Base-by-base conservation (phyloP, 2,113 vertebrate species). In the Bubo scandiacus region DNA sequence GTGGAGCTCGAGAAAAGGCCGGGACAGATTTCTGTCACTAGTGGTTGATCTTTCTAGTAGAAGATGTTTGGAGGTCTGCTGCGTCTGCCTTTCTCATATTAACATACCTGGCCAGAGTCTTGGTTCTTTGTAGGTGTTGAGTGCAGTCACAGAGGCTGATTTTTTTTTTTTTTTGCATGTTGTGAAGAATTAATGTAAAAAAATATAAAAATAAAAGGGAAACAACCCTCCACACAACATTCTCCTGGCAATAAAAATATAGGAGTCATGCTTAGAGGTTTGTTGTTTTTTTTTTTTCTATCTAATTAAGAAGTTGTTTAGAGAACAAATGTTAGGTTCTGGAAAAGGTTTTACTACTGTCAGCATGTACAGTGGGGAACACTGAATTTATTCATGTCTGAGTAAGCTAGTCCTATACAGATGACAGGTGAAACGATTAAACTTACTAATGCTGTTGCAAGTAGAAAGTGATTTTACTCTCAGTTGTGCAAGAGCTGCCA, bases 11-110 rank as follows among this genome's bases (percentile, higher is more conserved):
- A 81, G 42, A 49, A 74, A 32, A 72, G 32, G 42, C 57, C 8
- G 5, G 30, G 40, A 38, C 34, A 47, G 9, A 21, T 67, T 86
- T 68, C 81, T 63, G 6, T 5, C 22, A 1, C 40, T 59, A 49
- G 2, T 2, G 1, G 17, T 7, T 1, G 0, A 3, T n/a, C 1
- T 67, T 36, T 22, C 30, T 27, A 10, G 57, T 30, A 38, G 32
- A 67, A 42, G 38, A 19, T 43, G 12, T 77, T 38, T 43, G 59
- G 51, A 66, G 27, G 23, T 36, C 30, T 61, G 42, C 54, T 9
- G 1, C 1, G 0, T 22, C 75, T 83, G 42, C 65, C n/a, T 51
- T 61, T 45, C 51, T 29, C 11, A 4, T 29, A 10, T 21, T 21
- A 42, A 73, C 25, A 2, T 11, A 29, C 25, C 32, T 66, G 54